Conservation (phyloP, 2,888 invertebrate species). For the Ophion obscuratus region DNA sequence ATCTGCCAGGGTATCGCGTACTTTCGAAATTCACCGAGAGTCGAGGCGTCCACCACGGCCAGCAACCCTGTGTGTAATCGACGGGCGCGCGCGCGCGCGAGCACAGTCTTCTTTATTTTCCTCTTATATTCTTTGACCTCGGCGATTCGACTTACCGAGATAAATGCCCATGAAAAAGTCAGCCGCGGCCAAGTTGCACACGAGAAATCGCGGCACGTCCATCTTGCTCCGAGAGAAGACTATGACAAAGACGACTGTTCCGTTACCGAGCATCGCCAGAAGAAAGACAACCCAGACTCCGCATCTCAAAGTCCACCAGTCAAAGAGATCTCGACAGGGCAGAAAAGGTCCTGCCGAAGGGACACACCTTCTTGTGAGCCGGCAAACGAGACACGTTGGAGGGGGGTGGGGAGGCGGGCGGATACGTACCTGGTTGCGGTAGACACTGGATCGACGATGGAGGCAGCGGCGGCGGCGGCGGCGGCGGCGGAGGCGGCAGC, state of each 20-base stretch:
- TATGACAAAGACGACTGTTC: constrained; percentile 96
- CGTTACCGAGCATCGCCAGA: constrained; percentile 97
- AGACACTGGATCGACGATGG: constrained; percentile 87
- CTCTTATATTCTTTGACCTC: neutral
- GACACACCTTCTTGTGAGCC: neutral
- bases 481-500: no score
- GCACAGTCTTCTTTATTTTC: no score
- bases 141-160: constrained; percentile 86
- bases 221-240: constrained; percentile 96
- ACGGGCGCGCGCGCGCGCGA: no score
- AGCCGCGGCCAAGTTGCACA: constrained; percentile 97
- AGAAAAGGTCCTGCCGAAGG: constrained; percentile 91
- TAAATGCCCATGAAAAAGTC: constrained; percentile 99
- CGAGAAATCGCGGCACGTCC: constrained; percentile 98
- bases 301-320: constrained; percentile 98
- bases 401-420: neutral
- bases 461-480: neutral
- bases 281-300: constrained; percentile 99
- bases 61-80: constrained; percentile 88
- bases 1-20: constrained; percentile 99
- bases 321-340: constrained; percentile 97
- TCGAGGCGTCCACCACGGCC: constrained; percentile 98
- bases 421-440: constrained; percentile 90
- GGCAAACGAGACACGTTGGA: neutral
- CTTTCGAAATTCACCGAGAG: constrained; percentile 97